These are phyloP conservation scores for Sepiola atlantica DNA, from an alignment of 2,888 invertebrate genomes.

Conservation along the genomic window DNA sequence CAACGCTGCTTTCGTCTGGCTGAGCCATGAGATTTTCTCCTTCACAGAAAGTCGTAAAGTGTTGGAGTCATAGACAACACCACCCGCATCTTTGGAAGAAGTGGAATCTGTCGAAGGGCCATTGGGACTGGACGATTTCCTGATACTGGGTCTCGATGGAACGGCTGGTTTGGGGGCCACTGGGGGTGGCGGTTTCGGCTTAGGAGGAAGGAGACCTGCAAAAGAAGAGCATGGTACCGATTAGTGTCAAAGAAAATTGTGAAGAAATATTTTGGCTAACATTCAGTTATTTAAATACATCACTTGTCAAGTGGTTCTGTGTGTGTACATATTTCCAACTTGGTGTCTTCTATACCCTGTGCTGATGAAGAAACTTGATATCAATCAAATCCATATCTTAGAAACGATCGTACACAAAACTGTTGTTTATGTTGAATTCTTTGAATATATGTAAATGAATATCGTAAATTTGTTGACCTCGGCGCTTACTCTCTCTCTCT, in stretches of 20 bases:
- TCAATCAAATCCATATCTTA: too few relatives aligned
- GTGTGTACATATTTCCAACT: too few relatives aligned
- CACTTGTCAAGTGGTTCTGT: too few relatives aligned
- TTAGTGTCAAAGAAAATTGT: neutral
- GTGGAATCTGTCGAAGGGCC: neutral
- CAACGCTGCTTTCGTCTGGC: constrained; percentile 38
- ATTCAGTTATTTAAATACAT: too few relatives aligned
- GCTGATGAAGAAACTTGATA: too few relatives aligned
- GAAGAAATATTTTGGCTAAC: neutral
- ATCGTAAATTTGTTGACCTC: too few relatives aligned
- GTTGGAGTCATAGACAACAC: constrained; percentile 64
- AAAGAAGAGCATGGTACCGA: neutral
- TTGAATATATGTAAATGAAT: too few relatives aligned
- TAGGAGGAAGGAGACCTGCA: neutral
- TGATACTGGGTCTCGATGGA: constrained; percentile 40
- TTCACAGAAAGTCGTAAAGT: constrained; percentile 62
- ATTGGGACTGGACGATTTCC: neutral
- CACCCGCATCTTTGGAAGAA: constrained; percentile 48
- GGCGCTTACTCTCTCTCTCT: too few relatives aligned
- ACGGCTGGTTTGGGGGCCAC: constrained; percentile 43
- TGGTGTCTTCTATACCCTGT: too few relatives aligned
- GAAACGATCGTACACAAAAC: too few relatives aligned
- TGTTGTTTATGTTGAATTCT: too few relatives aligned
- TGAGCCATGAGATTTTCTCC: constrained; percentile 58
- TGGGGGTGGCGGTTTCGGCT: constrained; percentile 40